phyloP scores from a whole-genome alignment of 2,797 vertebrate species.

The Ataeniobius toweri region DNA sequence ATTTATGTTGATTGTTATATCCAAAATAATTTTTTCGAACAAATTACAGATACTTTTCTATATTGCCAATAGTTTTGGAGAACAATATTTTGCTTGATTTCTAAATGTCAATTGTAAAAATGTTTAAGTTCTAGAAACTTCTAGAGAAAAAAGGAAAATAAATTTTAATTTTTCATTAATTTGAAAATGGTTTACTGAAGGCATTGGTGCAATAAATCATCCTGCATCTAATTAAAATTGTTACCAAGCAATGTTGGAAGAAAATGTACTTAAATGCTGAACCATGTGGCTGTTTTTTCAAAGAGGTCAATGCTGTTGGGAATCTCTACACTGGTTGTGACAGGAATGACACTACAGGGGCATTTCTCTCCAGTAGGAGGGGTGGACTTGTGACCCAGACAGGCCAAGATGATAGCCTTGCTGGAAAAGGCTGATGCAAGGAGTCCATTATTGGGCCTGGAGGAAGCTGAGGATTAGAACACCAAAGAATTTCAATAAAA shows the following conservation, averaged over 20 bases:
- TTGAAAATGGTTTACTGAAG: background rate
- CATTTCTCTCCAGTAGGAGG: constrained; percentile 44
- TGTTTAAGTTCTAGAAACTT: background rate
- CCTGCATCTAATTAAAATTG: background rate
- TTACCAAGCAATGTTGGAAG: background rate
- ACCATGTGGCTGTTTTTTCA: background rate
- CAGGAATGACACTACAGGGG: constrained; percentile 45
- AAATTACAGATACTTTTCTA: background rate
- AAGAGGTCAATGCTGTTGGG: background rate
- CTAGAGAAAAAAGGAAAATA: background rate
- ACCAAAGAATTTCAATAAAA: constrained; percentile 90
- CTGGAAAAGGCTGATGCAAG: constrained; percentile 85
- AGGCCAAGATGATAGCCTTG: constrained; percentile 72
- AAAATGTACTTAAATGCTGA: background rate
- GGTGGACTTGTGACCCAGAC: constrained; percentile 80
- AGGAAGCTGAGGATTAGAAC: constrained; percentile 90
- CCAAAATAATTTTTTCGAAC: background rate
- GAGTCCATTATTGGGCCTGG: constrained; percentile 85
- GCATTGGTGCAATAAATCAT: background rate
- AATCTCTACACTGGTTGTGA: constrained; percentile 35
- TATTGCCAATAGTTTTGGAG: constrained; percentile 5
- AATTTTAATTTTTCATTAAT: background rate
- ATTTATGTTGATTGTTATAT: background rate
- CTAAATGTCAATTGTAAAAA: background rate
- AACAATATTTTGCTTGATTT: background rate